Evolutionary conservation across 1,140 invertebrate species (phyloP), one percentile per base, ranked within the genome.

Genomic region (Telenomus remus): DNA sequence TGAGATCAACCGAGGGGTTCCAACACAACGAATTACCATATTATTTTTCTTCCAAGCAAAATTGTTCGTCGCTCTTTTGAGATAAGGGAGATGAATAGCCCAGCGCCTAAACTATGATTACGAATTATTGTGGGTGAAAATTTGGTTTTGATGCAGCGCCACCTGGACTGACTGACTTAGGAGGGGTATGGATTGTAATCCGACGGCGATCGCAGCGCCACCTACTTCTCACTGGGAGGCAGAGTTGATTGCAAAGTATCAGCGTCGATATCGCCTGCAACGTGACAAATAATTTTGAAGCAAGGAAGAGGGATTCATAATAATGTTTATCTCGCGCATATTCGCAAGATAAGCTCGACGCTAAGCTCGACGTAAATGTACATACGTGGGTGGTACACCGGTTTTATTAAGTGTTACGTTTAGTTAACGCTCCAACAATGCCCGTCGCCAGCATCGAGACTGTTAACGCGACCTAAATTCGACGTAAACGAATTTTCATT

Each of bases 321-420:
- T 76, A 66, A 66, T 71, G 71, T 76, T 76, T 66, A 76, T 76
- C 66, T 66, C 61, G 65, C 12, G 60, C 61, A 48, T 61, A 61
- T 76, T 76, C 60, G 60, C 60, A 50, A 66, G 68, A 77, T 77
- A 77, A 72, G 68, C 66, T 48, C 42, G 64, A 65, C 64, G 71
- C 66, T 74, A 68, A 64, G 56, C 66, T 68, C 61, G 57, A 65
- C 68, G 61, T 65, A 73, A 79, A 69, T 72, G 68, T 70, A 63
- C 49, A 59, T 69, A 72, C 77, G 77, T 75, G 66, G 77, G 72
- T 75, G 77, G 71, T 69, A 69, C 68, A 76, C 64, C 63, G 68
- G 76, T 69, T 75, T 79, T 75, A 79, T 79, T 79, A 72, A 69
- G 68, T 72, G 71, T 75, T 78, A 71, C 76, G 66, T 78, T 78